Evolutionary conservation across 2,888 invertebrate species (phyloP).

Genomic region (Lacanobia oleracea): DNA sequence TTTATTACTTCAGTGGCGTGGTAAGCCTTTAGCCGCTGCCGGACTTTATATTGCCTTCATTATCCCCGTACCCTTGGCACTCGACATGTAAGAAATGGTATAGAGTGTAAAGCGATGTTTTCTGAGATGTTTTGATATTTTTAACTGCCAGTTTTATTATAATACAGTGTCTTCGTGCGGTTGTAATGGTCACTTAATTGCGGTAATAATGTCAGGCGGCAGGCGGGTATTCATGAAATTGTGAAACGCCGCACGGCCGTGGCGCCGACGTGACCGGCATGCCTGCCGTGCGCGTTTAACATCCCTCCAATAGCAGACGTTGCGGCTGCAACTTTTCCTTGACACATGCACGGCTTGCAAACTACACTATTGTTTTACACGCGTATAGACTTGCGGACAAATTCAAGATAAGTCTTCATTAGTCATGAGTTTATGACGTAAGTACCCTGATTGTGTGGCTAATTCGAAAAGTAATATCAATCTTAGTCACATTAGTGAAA

Average conservation of each 20-base stretch:
- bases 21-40: conserved; percentile 26
- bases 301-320: conserved; percentile 67
- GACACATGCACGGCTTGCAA: conserved; percentile 66
- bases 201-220: conserved; percentile 70
- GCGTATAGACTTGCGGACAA: conserved; percentile 1
- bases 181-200: conserved; percentile 74
- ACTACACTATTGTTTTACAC: conserved; percentile 45
- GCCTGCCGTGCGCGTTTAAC: conserved; percentile 58
- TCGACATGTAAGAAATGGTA: conserved; percentile 32
- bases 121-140: conserved; percentile 50
- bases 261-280: conserved; percentile 77
- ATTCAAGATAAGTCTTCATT: conserved; percentile 23
- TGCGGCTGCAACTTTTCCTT: conserved; percentile 69
- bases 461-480: conserved; percentile 32
- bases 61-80: conserved; percentile 57
- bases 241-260: conserved; percentile 67
- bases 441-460: conserved; percentile 20
- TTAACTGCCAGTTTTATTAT: conserved; percentile 51
- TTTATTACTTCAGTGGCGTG: conserved; percentile 50
- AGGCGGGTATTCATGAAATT: conserved; percentile 69
- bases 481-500: conserved; percentile 14
- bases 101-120: conserved; percentile 38
- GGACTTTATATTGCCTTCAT: conserved; percentile 63
- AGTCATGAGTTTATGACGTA: not conserved
- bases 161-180: conserved; percentile 53